A percentile compares a stretch with the other conserved stretches of the same genome.
These are phyloP conservation scores for Onychostruthus taczanowskii DNA, from an alignment of 2,113 vertebrate genomes.

Conservation along the genomic window DNA sequence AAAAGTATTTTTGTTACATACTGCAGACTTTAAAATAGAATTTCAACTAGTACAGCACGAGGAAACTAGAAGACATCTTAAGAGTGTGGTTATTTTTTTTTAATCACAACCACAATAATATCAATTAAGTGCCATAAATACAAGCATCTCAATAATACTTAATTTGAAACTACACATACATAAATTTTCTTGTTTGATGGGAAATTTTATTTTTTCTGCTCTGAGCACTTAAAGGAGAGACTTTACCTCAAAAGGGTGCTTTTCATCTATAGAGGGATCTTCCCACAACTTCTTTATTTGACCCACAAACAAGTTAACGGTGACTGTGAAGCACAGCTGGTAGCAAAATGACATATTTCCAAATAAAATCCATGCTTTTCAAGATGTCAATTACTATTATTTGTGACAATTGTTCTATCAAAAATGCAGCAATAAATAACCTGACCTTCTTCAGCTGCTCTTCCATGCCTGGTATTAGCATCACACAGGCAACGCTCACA, in stretches of 20 bases:
- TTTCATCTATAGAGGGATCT: not conserved
- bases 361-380: not conserved
- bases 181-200: not conserved
- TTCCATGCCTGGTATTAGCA: slow-evolving; percentile 98
- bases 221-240: not conserved
- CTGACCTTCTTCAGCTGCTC: slow-evolving; percentile 94
- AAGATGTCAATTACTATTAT: not conserved
- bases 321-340: not conserved
- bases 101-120: not conserved
- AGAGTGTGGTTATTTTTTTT: not conserved
- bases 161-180: not conserved
- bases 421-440: not conserved
- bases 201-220: not conserved
- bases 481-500: slow-evolving; percentile 89
- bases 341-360: not conserved
- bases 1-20: not conserved
- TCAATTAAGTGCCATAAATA: not conserved
- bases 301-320: not conserved
- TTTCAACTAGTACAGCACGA: not conserved
- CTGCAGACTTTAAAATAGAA: not conserved
- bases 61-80: not conserved
- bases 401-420: not conserved
- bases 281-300: not conserved
- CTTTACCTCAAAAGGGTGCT: not conserved
- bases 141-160: not conserved